Base-by-base conservation (phyloP, 2,888 invertebrate species). In the Phyllotreta cruciferae region DNA sequence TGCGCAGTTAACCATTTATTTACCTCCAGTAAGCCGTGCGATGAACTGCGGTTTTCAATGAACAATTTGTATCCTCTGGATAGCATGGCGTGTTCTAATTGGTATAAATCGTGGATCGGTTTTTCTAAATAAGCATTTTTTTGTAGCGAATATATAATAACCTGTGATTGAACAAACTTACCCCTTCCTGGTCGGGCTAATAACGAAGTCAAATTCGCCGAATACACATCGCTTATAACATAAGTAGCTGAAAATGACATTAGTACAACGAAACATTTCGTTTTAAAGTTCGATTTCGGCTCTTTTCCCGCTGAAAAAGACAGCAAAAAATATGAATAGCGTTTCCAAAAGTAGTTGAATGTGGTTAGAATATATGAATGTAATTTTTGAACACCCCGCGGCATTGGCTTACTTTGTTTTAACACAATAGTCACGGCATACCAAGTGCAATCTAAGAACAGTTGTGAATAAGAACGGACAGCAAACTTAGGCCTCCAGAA, bases 221-320 rank as follows among this genome's bases (percentile, higher is more conserved):
- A 90, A 77, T 91, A 91, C 84, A 91, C 89, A 77, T 91, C 91
- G 0, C 89, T 90, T 53, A 91, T 87, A 3, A 91, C 90, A 76
- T 91, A 91, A 0, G 91, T 91, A 1, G 90, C 89, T 35, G 89
- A 88, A n/a, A 91, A 83, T 55, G 90, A 90, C 50, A 91, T 84
- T 2, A 91, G 80, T 35, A 89, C 87, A 9, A 87, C 85, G n/a
- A 91, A 85, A 47, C 90, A 84, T 52, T 90, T 85, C 0, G 88
- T 87, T 71, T 89, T 88, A 74, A 87, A 85, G 1, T 86, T 88
- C 56, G 85, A 84, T 35, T 87, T 87, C 0, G 88, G 87, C 65
- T 85, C 85, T 70, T 84, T 85, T 64, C 84, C 85, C 47, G 87
- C 87, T 76, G 81, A 56, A 79, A 78, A 11, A 37, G 13, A 52